Evolutionary conservation across 2,113 vertebrate species (phyloP).

Genomic region (Notechis scutatus): DNA sequence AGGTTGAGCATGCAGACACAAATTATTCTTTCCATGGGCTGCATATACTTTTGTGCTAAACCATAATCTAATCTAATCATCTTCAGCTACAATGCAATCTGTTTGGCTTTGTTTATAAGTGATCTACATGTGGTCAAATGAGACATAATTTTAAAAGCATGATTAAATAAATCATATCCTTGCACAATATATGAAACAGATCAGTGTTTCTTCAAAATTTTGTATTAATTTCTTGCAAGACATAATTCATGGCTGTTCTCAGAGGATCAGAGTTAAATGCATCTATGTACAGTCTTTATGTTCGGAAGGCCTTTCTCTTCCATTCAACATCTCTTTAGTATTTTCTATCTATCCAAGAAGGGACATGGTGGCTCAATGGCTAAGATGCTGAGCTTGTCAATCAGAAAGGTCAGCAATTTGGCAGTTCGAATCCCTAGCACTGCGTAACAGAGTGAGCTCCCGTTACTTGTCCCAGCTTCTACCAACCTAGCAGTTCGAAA

Average conservation of each 20-base stretch:
- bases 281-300: not conserved
- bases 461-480: too few relatives aligned
- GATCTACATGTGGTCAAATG: not conserved
- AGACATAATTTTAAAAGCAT: not conserved
- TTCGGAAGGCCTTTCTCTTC: not conserved
- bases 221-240: not conserved
- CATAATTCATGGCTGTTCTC: not conserved
- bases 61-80: not conserved
- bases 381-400: too few relatives aligned
- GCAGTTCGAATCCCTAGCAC: too few relatives aligned
- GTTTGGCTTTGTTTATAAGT: not conserved
- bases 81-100: not conserved
- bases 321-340: not conserved
- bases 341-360: not conserved
- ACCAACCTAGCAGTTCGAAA: too few relatives aligned
- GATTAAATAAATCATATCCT: not conserved
- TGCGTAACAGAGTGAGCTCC: too few relatives aligned
- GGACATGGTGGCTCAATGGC: too few relatives aligned
- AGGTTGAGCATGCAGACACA: not conserved
- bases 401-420: too few relatives aligned
- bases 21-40: not conserved
- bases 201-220: not conserved
- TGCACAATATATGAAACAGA: not conserved
- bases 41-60: not conserved
- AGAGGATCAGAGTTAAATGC: not conserved